phyloP scores from a whole-genome alignment of 2,797 vertebrate species.

The Toxotes lorentzi region DNA sequence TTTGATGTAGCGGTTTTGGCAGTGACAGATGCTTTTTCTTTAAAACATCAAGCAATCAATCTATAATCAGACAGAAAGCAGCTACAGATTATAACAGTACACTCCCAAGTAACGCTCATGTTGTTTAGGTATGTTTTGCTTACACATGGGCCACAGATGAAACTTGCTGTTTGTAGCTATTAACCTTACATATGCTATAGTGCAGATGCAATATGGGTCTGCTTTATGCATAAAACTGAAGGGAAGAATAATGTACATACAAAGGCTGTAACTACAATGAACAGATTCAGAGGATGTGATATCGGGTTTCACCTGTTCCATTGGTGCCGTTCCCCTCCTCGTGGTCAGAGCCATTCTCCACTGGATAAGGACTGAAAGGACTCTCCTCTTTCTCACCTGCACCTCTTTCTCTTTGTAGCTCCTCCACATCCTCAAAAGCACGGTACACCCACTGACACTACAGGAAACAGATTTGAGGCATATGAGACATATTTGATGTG shows the following conservation, averaged over 20 bases:
- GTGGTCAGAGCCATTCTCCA: constrained; percentile 82
- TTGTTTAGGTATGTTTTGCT: not conserved
- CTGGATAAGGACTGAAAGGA: constrained; percentile 69
- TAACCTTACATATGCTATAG: not conserved
- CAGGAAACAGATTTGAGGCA: constrained; percentile 16
- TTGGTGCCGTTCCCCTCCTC: constrained; percentile 84
- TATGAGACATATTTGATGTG: not conserved
- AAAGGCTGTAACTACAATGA: not conserved
- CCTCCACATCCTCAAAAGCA: constrained; percentile 92
- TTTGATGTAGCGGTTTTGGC: constrained; percentile 28
- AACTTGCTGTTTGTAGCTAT: not conserved
- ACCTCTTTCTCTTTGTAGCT: constrained; percentile 62
- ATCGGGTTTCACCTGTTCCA: constrained; percentile 85
- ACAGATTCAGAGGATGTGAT: not conserved
- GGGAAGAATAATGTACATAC: not conserved
- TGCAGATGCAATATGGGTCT: not conserved
- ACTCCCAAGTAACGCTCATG: not conserved
- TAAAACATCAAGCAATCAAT: constrained; percentile 16
- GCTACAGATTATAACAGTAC: constrained; percentile 10
- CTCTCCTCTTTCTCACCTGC: constrained; percentile 77
- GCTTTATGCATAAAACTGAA: not conserved
- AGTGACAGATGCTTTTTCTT: not conserved
- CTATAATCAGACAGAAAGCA: constrained; percentile 4
- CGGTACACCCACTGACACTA: constrained; percentile 96
- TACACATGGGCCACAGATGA: not conserved